Conservation (phyloP, 2,888 invertebrate genomes). For the Agonum fuliginosum region DNA sequence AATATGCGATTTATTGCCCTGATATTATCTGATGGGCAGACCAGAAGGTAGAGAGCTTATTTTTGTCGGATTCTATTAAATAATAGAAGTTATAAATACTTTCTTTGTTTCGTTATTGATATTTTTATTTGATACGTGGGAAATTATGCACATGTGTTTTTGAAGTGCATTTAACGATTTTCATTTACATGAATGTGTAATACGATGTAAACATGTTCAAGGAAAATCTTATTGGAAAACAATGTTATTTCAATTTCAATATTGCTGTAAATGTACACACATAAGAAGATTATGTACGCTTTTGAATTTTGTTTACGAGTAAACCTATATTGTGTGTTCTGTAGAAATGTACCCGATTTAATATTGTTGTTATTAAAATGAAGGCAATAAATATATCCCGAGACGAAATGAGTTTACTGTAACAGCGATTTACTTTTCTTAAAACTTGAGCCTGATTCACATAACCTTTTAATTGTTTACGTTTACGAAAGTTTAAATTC, state of each 20-base stretch:
- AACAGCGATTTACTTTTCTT: too few species aligned
- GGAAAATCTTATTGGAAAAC: neutral
- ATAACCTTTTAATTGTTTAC: too few species aligned
- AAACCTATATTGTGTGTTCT: neutral
- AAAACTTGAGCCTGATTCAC: too few species aligned
- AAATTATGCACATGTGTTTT: neutral
- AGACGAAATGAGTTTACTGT: too few species aligned
- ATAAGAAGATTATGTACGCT: neutral
- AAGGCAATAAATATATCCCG: too few species aligned
- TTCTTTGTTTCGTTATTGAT: too few species aligned
- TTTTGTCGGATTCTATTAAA: too few species aligned
- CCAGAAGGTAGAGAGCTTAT: too few species aligned
- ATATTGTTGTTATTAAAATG: too few species aligned
- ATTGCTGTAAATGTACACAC: neutral
- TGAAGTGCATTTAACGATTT: neutral
- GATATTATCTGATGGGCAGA: neutral
- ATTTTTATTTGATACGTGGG: too few species aligned
- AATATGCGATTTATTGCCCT: neutral
- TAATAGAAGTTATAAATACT: too few species aligned
- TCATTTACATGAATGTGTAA: neutral
- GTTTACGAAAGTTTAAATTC: too few species aligned
- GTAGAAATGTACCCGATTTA: neutral
- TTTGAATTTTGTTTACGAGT: neutral
- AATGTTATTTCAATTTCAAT: neutral
- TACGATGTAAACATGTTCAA: neutral